Conservation (phyloP, 1,140 invertebrate species). For the Mizuhopecten yessoensis region DNA sequence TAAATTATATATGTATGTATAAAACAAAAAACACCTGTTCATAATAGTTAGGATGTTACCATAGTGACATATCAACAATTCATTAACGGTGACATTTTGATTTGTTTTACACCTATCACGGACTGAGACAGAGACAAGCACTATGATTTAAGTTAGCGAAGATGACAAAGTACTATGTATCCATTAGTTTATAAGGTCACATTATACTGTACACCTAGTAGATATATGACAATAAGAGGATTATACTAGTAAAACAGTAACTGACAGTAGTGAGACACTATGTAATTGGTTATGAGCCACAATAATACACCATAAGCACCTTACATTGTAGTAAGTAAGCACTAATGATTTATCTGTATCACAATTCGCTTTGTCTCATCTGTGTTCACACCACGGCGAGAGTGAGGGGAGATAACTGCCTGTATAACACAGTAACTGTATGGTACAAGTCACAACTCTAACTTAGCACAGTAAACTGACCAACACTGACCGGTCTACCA, state of each 20-base stretch:
- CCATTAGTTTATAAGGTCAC: background rate
- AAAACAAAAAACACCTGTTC: background rate
- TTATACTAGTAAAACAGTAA: background rate
- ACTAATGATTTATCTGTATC: background rate
- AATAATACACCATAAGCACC: background rate
- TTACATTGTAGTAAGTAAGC: background rate
- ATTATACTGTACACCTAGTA: background rate
- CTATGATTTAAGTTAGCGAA: constrained; percentile 33
- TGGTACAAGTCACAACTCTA: background rate
- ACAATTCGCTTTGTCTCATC: background rate
- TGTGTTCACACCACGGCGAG: background rate
- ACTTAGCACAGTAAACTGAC: background rate
- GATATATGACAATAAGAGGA: background rate
- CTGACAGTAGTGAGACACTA: too few relatives aligned
- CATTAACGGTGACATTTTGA: too few relatives aligned
- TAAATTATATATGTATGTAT: background rate
- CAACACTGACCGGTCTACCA: too few relatives aligned
- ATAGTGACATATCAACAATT: background rate
- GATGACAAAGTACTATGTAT: background rate
- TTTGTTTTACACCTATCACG: background rate
- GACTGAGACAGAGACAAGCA: constrained; percentile 17
- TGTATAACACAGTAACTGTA: background rate
- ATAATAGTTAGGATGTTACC: background rate
- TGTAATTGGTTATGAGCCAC: background rate
- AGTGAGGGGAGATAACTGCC: background rate